Base-by-base conservation (phyloP, 2,888 invertebrate genomes). In the Drosophila meridionalis region DNA sequence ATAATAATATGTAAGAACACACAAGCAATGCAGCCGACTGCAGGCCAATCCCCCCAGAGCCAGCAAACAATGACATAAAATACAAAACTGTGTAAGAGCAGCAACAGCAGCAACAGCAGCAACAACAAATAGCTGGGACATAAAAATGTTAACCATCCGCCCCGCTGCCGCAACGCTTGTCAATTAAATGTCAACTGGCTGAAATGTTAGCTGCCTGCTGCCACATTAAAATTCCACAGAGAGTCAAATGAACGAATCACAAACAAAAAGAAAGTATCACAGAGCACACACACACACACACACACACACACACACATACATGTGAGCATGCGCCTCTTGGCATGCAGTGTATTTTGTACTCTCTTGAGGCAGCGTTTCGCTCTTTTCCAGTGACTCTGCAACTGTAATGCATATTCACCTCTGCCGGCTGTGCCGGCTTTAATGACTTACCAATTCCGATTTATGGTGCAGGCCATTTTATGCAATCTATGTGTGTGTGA, bases 181-280 rank as follows among this genome's bases (percentile, higher is more conserved):
- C 89, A 89, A 89, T 89, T 87, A 90, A 80, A 85, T 88, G 87
- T 87, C 89, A 89, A 83, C 83, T 80, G 76, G 76, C 76, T 77
- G 77, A 81, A 89, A 84, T 76, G 83, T 78, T 76, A 73, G 38
- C 56, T 69, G 65, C 69, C 65, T 58, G 56, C 75, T 80, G 84
- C 63, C 81, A 81, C 77, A 86, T 86, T 88, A 79, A 88, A 76
- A 78, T 78, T 75, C 81, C 71, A 20, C 65, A 52, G 34, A 72
- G 81, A 66, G 48, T 48, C 26, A 59, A 70, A 59, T 43, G 50
- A 66, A 52, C 47, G 48, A 55, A 67, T 53, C 14, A 34, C 42
- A 50, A 55, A 43, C 50, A 58, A 26, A 65, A 38, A 32, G 9
- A 50, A 26, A 45, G 26, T 45, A 30, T 30, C 14, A 45, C 20